Percentiles rank a stretch among this genome's conserved stretches.
These are phyloP conservation scores for Trachemys scripta DNA, from an alignment of 2,113 vertebrate genomes.

Conservation along the genomic window DNA sequence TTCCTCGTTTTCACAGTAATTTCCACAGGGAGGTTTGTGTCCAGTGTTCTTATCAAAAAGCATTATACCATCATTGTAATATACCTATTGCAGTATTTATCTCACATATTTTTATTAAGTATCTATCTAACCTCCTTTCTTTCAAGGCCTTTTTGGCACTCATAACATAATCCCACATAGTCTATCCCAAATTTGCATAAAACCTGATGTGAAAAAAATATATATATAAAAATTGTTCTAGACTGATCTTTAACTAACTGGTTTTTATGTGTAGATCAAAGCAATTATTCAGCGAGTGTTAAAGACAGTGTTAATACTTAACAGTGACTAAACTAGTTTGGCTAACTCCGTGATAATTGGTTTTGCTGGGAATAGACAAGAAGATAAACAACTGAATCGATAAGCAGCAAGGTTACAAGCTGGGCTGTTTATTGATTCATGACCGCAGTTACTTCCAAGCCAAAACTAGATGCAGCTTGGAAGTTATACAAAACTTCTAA, in stretches of 20 bases:
- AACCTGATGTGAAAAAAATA: background rate
- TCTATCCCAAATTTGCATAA: background rate
- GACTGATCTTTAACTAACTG: background rate
- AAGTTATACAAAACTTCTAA: conserved; percentile 45
- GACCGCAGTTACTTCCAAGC: conserved; percentile 22
- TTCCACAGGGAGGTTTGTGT: background rate
- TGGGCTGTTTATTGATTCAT: conserved; percentile 63
- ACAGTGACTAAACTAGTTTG: conserved; percentile 37
- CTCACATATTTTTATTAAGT: background rate
- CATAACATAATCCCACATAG: background rate
- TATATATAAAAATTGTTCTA: background rate
- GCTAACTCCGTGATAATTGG: conserved; percentile 50
- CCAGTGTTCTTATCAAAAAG: background rate
- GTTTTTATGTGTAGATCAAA: background rate
- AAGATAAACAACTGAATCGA: conserved; percentile 63
- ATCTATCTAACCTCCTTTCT: background rate
- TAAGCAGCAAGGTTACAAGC: conserved; percentile 53
- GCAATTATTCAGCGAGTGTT: conserved; percentile 1
- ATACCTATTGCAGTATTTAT: background rate
- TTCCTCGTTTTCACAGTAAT: background rate
- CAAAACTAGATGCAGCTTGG: conserved; percentile 27
- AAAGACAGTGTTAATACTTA: conserved; percentile 12
- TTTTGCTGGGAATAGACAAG: conserved; percentile 59
- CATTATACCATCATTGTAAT: background rate
- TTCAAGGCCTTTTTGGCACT: background rate